Evolutionary conservation across 2,797 vertebrate species (phyloP), one percentile per base, ranked within the genome.

Genomic region (Eremophila alpestris): DNA sequence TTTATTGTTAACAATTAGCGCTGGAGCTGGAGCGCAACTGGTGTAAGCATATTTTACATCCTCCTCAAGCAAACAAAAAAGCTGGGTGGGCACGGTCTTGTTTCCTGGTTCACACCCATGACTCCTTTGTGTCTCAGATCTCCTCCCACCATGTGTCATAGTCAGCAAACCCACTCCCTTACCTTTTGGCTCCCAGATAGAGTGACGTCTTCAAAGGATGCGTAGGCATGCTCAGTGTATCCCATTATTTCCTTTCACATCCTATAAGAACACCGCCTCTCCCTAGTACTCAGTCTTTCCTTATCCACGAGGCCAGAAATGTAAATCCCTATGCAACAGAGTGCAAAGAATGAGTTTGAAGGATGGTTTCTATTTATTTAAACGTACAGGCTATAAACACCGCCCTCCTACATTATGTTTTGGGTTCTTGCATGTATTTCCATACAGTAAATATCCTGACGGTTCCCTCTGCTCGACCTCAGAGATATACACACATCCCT

Each of bases 21-120:
- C 93, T 81, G 76, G 82, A 90, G 84, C 87, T 92, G 94, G 92
- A 95, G 91, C 85, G 34, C 87, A 59, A 95, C 87, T 86, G 43
- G 93, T 92, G 95, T 94, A 94, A 96, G 95, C 96, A 91, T 67
- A 96, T 97, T 97, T 96, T 96, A 97, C 93, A 97, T 97, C 96
- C 95, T 96, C 89, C 95, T 95, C 95, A 13, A 96, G 95, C 95
- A 97, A 97, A 96, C 95, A 96, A 91, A 96, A 96, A 96, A 93
- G 87, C 94, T 96, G 95, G 95, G 93, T 96, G 95, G 96, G 95
- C 95, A 96, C 94, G 5, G 80, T 76, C 95, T 70, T 51, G 86
- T 96, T 97, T 97, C 95, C 96, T 97, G 95, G 95, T 96, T 97
- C 95, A 96, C 95, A 96, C 94, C 94, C 95, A 94, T 96, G 94